Percentiles rank a stretch among this genome's conserved stretches.
phyloP scores from a whole-genome alignment of 2,888 invertebrate species.

The Clostera curtula region DNA sequence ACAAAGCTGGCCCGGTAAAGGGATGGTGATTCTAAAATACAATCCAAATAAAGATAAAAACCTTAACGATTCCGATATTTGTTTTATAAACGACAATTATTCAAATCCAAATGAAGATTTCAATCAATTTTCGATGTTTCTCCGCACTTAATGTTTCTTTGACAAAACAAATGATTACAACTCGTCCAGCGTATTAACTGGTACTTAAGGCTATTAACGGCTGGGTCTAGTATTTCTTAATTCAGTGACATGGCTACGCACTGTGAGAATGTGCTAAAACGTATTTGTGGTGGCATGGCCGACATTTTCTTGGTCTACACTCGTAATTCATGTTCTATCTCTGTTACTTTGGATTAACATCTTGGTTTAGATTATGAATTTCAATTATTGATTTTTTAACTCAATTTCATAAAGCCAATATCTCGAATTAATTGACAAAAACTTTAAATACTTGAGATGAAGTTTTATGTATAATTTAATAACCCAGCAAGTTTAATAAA shows the following conservation, averaged over 20 bases:
- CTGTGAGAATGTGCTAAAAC: constrained; percentile 50
- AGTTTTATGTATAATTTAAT: no score
- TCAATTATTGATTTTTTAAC: constrained; percentile 10
- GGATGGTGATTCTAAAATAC: no score
- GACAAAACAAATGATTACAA: constrained; percentile 22
- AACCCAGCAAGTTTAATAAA: no score
- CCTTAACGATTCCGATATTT: no score
- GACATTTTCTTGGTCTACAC: constrained; percentile 27
- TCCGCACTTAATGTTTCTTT: constrained; percentile 32
- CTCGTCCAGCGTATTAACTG: constrained; percentile 28
- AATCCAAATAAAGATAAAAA: no score
- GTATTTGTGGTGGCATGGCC: constrained; percentile 55
- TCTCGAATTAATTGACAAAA: no score
- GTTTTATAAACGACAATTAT: constrained; percentile 10
- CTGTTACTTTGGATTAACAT: constrained; percentile 16
- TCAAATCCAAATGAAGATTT: constrained; percentile 44
- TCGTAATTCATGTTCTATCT: constrained; percentile 23
- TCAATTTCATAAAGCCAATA: no score
- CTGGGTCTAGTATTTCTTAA: constrained; percentile 32
- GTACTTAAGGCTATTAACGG: constrained; percentile 34
- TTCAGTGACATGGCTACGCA: constrained; percentile 44
- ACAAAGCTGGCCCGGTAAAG: no score
- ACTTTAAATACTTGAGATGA: no score
- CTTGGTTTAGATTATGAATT: constrained; percentile 22
- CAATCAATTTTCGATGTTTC: constrained; percentile 41